These are phyloP conservation scores for Ylistrum balloti DNA, from an alignment of 1,140 invertebrate genomes.

Conservation along the genomic window DNA sequence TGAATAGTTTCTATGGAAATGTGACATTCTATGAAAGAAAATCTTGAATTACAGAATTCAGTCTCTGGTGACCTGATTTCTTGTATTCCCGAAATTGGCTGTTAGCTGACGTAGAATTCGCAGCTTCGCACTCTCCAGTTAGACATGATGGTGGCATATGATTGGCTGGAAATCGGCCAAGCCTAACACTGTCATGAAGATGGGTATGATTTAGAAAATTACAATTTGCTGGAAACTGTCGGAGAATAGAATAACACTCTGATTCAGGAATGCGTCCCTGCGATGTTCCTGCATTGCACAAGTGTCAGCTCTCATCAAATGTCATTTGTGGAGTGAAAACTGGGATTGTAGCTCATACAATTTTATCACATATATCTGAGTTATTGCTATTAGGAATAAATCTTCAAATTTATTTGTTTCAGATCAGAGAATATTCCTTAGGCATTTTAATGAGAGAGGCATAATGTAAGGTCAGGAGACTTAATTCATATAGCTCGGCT, in stretches of 20 bases:
- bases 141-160: slow-evolving; percentile 10
- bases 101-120: not conserved
- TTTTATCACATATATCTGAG: slow-evolving; percentile 7
- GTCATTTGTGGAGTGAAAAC: not conserved
- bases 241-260: slow-evolving; percentile 22
- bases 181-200: slow-evolving; percentile 12
- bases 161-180: slow-evolving; percentile 32
- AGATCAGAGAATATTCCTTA: slow-evolving; percentile 10
- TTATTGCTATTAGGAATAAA: not conserved
- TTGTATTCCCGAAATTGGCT: slow-evolving; percentile 5
- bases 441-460: no score
- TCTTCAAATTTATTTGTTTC: not conserved
- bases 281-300: not conserved
- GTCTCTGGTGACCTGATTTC: not conserved
- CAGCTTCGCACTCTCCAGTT: not conserved
- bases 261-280: not conserved
- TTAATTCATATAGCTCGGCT: not conserved
- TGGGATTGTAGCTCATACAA: not conserved
- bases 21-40: not conserved
- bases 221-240: slow-evolving; percentile 33
- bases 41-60: slow-evolving; percentile 8
- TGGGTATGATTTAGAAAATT: slow-evolving; percentile 40
- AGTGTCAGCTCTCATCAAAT: slow-evolving; percentile 4
- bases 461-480: not conserved
- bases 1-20: slow-evolving; percentile 1